Evolutionary conservation across 2,888 invertebrate genomes (phyloP).

Genomic region (Synanthedon tipuliformis): DNA sequence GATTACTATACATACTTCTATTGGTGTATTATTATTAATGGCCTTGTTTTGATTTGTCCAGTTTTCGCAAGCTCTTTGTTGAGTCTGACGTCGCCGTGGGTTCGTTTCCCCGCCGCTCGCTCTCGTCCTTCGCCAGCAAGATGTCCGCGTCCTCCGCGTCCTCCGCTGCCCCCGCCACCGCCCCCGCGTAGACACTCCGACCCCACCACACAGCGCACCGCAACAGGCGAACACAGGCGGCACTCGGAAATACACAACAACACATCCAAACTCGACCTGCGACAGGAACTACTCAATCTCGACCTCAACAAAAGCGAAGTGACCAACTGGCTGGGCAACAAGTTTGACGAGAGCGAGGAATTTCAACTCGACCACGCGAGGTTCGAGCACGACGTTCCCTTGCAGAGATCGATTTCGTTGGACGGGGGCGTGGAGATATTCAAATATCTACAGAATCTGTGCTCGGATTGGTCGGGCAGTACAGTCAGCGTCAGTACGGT

Average conservation of each 20-base stretch:
- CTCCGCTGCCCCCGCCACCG: slow-evolving; percentile 31
- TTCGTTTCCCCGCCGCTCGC: slow-evolving; percentile 83
- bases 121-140: slow-evolving; percentile 80
- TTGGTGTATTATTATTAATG: too few relatives aligned
- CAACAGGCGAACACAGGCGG: slow-evolving; percentile 17
- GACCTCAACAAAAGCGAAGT: slow-evolving; percentile 41
- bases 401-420: slow-evolving; percentile 49
- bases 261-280: slow-evolving; percentile 35
- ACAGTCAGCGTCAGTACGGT: slow-evolving; percentile 24
- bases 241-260: slow-evolving; percentile 24
- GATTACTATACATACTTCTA: too few relatives aligned
- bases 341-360: slow-evolving; percentile 32
- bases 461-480: slow-evolving; percentile 33
- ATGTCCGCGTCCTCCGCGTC: slow-evolving; percentile 75
- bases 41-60: slow-evolving; percentile 27
- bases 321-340: slow-evolving; percentile 45
- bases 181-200: slow-evolving; percentile 54
- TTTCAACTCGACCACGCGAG: slow-evolving; percentile 15
- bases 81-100: slow-evolving; percentile 79
- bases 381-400: slow-evolving; percentile 40
- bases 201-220: slow-evolving; percentile 14
- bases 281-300: slow-evolving; percentile 45
- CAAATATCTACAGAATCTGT: slow-evolving; percentile 39
- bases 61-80: slow-evolving; percentile 91
- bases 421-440: slow-evolving; percentile 51